phyloP scores from a whole-genome alignment of 2,888 invertebrate genomes.

The Dolichomitus sp. region DNA sequence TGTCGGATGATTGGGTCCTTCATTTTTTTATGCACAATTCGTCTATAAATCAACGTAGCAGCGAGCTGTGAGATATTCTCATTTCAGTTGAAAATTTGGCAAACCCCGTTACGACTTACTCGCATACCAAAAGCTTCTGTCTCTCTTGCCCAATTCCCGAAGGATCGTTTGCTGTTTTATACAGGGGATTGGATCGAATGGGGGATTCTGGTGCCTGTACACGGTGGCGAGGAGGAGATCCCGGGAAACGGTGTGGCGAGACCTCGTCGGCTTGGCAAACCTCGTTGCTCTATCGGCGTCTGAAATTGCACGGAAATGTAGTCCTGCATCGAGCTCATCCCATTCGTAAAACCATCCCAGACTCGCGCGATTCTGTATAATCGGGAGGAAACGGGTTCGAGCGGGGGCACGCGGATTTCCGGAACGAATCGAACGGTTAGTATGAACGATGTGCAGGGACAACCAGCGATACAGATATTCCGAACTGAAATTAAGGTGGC shows the following conservation, averaged over 20 bases:
- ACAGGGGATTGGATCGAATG: conserved; percentile 51
- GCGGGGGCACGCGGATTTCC: conserved; percentile 63
- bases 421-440: conserved; percentile 56
- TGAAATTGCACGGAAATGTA: conserved; percentile 67
- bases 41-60: conserved; percentile 3
- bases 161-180: conserved; percentile 52
- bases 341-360: conserved; percentile 38
- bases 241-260: conserved; percentile 61
- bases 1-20: neutral
- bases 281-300: conserved; percentile 65
- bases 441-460: conserved; percentile 34
- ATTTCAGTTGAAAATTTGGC: conserved; percentile 58
- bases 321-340: conserved; percentile 52
- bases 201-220: conserved; percentile 4
- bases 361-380: conserved; percentile 38
- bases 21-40: neutral
- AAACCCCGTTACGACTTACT: conserved; percentile 38
- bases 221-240: conserved; percentile 41
- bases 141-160: conserved; percentile 31
- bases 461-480: conserved; percentile 22
- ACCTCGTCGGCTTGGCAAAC: conserved; percentile 65
- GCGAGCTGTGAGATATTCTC: conserved; percentile 33
- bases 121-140: conserved; percentile 10
- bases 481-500: neutral
- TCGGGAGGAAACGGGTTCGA: conserved; percentile 44